phyloP scores from a whole-genome alignment of 30 jellyfish, hydroid and myxozoan species.

The Aurelia aurita region DNA sequence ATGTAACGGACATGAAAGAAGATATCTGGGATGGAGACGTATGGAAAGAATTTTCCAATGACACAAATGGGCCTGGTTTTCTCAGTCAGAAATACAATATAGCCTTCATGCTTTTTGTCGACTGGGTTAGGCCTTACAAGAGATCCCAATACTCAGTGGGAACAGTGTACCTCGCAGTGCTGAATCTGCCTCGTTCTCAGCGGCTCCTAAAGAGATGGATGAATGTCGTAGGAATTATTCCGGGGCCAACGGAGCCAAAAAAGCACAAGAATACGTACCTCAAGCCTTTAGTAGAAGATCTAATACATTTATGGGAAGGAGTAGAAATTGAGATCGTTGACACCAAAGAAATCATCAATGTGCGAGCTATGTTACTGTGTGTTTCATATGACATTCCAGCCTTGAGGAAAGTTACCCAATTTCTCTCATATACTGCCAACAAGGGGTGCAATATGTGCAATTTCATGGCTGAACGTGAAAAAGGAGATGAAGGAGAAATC shows the following conservation, averaged over 20 bases:
- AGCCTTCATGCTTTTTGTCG: conserved; percentile 2
- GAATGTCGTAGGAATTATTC: conserved; percentile 5
- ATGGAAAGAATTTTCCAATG: too few relatives aligned
- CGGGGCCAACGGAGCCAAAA: conserved; percentile 15
- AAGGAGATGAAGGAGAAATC: neutral
- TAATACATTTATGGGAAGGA: neutral
- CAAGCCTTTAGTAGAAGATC: conserved; percentile 12
- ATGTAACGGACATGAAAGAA: too few relatives aligned
- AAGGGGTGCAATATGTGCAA: conserved; percentile 35
- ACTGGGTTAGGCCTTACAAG: conserved; percentile 20
- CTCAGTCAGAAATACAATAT: neutral
- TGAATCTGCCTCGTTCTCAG: conserved; percentile 2
- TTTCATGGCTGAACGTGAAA: conserved; percentile 18
- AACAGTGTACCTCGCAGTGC: neutral
- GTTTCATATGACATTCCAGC: conserved; percentile 12
- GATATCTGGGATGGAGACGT: too few relatives aligned
- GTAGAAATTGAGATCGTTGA: neutral
- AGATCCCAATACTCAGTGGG: neutral
- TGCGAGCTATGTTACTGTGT: neutral
- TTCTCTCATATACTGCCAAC: conserved; percentile 19
- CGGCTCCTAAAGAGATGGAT: conserved; percentile 4
- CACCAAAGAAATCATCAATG: neutral
- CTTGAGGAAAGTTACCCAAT: conserved; percentile 12
- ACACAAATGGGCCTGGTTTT: neutral
- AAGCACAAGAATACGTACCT: neutral